These are phyloP conservation scores for Sus scrofa DNA, from an alignment of 2,113 vertebrate species.

Conservation along the genomic window T2T-Sscrofa CM000820.6:87512001-87512500, in stretches of 20 bases:
- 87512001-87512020: slow-evolving; percentile 92
- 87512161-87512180: slow-evolving; percentile 84
- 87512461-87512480: background rate
- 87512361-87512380: background rate
- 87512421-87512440: background rate
- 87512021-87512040: slow-evolving; percentile 92
- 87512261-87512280: slow-evolving; percentile 3
- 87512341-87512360: background rate
- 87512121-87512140: slow-evolving; percentile 81
- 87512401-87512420: background rate
- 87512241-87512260: slow-evolving; percentile 55
- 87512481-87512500: background rate
- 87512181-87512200: slow-evolving; percentile 77
- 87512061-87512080: slow-evolving; percentile 89
- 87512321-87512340: background rate
- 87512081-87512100: slow-evolving; percentile 89
- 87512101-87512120: slow-evolving; percentile 87
- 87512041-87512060: slow-evolving; percentile 89
- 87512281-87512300: slow-evolving; percentile 50
- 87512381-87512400: background rate
- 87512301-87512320: slow-evolving; percentile 25
- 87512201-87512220: slow-evolving; percentile 73
- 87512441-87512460: background rate
- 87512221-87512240: slow-evolving; percentile 34
- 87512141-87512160: slow-evolving; percentile 85